Evolutionary conservation across 2,797 vertebrate species (phyloP).

Genomic region (Pipistrellus pygmaeus): DNA sequence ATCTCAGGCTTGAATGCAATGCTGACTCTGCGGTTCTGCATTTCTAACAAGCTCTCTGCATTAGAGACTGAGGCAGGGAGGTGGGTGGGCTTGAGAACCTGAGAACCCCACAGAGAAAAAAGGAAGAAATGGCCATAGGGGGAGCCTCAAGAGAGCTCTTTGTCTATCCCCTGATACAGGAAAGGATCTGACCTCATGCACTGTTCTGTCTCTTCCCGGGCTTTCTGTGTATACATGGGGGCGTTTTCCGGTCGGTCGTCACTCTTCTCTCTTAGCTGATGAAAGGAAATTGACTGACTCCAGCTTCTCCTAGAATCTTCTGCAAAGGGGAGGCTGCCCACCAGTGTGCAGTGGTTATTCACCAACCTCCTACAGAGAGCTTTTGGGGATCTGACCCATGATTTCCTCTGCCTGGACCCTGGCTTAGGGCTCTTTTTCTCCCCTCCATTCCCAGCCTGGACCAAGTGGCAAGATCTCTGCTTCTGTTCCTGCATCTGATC

Average conservation of each 20-base stretch:
- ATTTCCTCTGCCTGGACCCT: not conserved
- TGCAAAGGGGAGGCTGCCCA: not conserved
- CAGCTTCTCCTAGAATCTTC: not conserved
- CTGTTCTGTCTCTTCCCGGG: not conserved
- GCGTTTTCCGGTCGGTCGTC: not conserved
- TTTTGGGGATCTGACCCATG: not conserved
- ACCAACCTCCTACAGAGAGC: not conserved
- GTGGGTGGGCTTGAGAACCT: too few species aligned
- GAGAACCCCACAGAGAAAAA: not conserved
- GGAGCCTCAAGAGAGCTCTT: not conserved
- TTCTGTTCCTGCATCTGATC: not conserved
- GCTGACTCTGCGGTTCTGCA: not conserved
- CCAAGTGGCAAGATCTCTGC: not conserved
- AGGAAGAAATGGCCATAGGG: not conserved
- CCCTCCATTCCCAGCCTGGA: not conserved
- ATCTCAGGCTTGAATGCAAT: not conserved
- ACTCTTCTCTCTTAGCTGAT: not conserved
- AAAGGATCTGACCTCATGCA: not conserved
- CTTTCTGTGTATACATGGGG: not conserved
- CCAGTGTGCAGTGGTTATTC: not conserved
- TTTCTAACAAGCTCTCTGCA: not conserved
- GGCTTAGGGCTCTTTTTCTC: not conserved
- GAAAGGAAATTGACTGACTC: not conserved
- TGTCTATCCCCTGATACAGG: not conserved
- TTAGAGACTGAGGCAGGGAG: not conserved